Percentiles rank a stretch among this genome's conserved stretches.
phyloP scores from a whole-genome alignment of 1,140 invertebrate genomes.

The Asbolus verrucosus region DNA sequence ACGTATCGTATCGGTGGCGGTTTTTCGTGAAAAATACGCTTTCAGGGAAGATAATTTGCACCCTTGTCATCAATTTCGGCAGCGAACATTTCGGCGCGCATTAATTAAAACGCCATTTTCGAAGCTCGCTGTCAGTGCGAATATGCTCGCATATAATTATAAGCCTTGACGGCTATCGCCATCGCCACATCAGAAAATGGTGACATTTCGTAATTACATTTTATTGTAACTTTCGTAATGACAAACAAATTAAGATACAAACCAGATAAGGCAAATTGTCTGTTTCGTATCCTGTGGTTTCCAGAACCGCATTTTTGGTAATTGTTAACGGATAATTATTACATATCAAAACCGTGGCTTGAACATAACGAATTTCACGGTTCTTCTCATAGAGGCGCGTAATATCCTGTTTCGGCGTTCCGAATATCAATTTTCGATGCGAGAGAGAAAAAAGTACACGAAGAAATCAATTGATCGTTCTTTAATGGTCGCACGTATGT shows the following conservation, averaged over 20 bases:
- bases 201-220: conserved; percentile 54
- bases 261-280: conserved; percentile 53
- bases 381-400: background rate
- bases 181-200: conserved; percentile 47
- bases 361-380: conserved; percentile 7
- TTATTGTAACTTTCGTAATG: conserved; percentile 45
- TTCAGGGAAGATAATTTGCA: too few species aligned
- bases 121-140: conserved; percentile 34
- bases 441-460: background rate
- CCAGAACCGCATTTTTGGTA: conserved; percentile 38
- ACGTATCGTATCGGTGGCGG: too few species aligned
- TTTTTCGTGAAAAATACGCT: too few species aligned
- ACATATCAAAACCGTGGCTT: conserved; percentile 18
- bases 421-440: conserved; percentile 3
- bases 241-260: conserved; percentile 56
- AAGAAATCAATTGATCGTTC: conserved; percentile 40
- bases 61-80: too few species aligned
- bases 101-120: conserved; percentile 49
- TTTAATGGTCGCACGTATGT: conserved; percentile 31
- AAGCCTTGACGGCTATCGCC: conserved; percentile 16
- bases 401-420: background rate
- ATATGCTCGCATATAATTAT: conserved; percentile 35
- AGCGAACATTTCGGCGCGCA: conserved; percentile 19
- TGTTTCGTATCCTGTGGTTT: conserved; percentile 47
- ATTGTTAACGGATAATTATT: conserved; percentile 44